Evolutionary conservation across 2,888 invertebrate species (phyloP).

Genomic region (Mimumesa dahlbomi): DNA sequence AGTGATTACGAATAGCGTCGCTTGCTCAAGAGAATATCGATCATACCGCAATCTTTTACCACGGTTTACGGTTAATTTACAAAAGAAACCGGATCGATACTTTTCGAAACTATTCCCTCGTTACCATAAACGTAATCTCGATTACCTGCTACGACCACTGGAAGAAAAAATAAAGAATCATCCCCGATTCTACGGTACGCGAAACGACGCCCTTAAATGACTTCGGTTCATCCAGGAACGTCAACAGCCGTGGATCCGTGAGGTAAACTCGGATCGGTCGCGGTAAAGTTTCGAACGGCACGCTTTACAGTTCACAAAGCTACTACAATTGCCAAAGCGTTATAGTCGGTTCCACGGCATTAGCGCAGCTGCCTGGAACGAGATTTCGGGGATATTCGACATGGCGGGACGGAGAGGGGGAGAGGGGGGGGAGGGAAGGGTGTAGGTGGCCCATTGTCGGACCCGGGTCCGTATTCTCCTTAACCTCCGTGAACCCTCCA

Average conservation of each 20-base stretch:
- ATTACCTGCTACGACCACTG: no score
- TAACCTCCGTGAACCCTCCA: conserved; percentile 54
- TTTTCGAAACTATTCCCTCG: no score
- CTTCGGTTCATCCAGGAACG: conserved; percentile 23
- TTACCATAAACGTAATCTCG: no score
- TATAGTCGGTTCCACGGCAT: conserved; percentile 44
- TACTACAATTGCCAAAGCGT: conserved; percentile 54
- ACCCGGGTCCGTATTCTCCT: conserved; percentile 47
- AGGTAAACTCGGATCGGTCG: conserved; percentile 37
- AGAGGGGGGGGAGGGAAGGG: conserved; percentile 1
- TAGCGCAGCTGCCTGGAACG: conserved; percentile 53
- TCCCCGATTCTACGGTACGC: conserved; percentile 10
- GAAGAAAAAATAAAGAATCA: no score
- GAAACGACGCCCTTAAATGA: conserved; percentile 22
- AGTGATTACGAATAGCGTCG: conserved; percentile 23
- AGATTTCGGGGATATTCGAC: conserved; percentile 55
- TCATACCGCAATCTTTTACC: conserved; percentile 37
- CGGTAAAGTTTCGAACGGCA: conserved; percentile 33
- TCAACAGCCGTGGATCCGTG: conserved; percentile 47
- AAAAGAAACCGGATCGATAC: no score
- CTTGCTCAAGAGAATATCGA: conserved; percentile 34
- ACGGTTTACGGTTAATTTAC: conserved; percentile 26
- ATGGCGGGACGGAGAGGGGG: conserved; percentile 20
- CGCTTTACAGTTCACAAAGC: conserved; percentile 51
- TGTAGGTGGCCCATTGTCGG: conserved; percentile 56